Evolutionary conservation across 2,888 invertebrate species (phyloP), one percentile per base, ranked within the genome.

Genomic region (Agrilus mali): DNA sequence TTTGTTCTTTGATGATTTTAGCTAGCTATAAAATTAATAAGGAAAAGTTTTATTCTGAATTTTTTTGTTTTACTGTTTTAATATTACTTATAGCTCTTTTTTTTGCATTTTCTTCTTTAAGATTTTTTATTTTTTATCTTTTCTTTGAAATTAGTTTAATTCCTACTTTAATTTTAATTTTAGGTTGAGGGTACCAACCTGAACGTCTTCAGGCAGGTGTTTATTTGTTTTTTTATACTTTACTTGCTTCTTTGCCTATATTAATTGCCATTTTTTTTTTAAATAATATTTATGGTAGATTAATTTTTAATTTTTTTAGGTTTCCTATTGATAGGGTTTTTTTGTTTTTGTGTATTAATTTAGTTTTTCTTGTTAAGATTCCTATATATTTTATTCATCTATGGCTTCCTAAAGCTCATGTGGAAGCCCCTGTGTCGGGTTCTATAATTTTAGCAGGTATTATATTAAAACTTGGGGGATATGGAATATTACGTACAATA

Each of bases 401-500:
- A 58, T 83, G 82, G 59, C 62, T 82, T 22, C 82, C 82, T 47
- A 81, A 80, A 42, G 82, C 82, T 65, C 82, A 83, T 77, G 81
- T 83, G 2, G 82, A 83, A 51, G 82, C 82, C 43, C 81, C 83
- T 4, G 71, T 82, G 50, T 71, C 76, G 2, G 82, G 82, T 0
- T 83, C 82, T 2, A 82, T 83, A 67, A 76, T 83, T 74, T 77
- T 83, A 66, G 82, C 82, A 1, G 81, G 78, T 0, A 67, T 83
- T 65, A 72, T 82, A 57, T 70, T 85, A 66, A 83, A 84, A 60
- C 71, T 82, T 67, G 82, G 82, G 0, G 78, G 80, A 0, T 83
- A 81, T 70, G 82, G 82, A 0, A 53, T 82, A 56, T 62, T 80
- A 46, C 80, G 80, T 1, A 51, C 75, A 54, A 60, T 75, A 60